Percentiles rank a stretch among this genome's conserved stretches.
These are phyloP conservation scores for Neomorphus geoffroyi DNA, from an alignment of 2,797 vertebrate species.

Conservation along the genomic window DNA sequence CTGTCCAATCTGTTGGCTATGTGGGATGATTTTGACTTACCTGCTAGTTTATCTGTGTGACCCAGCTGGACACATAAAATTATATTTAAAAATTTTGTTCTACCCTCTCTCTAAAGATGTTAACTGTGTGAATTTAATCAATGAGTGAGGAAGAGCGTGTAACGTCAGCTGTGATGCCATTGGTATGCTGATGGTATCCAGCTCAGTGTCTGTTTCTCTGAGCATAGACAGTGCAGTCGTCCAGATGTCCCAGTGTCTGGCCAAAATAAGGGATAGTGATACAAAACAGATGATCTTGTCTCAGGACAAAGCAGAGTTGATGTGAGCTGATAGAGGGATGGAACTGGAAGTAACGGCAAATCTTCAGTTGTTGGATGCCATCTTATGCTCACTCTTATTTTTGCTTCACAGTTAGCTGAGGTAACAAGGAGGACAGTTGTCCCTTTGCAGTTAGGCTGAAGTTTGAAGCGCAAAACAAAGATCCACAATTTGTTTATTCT, in stretches of 20 bases:
- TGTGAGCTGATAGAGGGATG: not conserved
- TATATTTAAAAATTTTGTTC: not conserved
- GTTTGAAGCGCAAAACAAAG: not conserved
- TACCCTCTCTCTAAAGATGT: not conserved
- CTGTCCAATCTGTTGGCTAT: not conserved
- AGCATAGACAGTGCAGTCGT: conserved; percentile 34
- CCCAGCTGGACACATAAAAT: not conserved
- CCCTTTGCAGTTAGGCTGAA: not conserved
- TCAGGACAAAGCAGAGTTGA: not conserved
- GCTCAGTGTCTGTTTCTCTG: not conserved
- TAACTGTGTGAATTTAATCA: not conserved
- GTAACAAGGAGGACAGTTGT: not conserved
- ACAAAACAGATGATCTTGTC: conserved; percentile 35
- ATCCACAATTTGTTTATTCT: not conserved
- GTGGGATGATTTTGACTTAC: not conserved
- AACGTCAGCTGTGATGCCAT: conserved; percentile 24
- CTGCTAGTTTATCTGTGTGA: not conserved
- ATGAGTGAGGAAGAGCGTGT: conserved; percentile 21
- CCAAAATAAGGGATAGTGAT: conserved; percentile 31
- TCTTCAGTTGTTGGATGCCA: not conserved
- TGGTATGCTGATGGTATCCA: conserved; percentile 57
- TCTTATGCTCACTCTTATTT: not conserved
- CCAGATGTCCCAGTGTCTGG: conserved; percentile 59
- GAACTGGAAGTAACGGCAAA: not conserved
- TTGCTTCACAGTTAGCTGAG: not conserved